phyloP scores from a whole-genome alignment of 2,797 vertebrate species.

The Capromys pilorides region DNA sequence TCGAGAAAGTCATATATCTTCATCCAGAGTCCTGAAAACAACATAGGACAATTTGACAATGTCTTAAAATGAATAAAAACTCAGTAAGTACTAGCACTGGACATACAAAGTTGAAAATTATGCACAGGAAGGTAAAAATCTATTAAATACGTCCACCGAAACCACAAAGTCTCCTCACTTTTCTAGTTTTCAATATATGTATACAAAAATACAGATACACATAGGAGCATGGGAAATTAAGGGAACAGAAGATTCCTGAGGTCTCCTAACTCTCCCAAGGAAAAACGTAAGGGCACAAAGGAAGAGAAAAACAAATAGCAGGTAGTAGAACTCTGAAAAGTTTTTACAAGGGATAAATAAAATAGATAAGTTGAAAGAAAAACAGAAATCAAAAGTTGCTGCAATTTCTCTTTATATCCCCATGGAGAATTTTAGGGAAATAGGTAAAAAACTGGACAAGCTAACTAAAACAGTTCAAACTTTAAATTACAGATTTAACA shows the following conservation, averaged over 20 bases:
- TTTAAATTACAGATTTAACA: not conserved
- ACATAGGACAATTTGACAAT: not conserved
- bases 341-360: not conserved
- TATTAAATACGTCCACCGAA: not conserved
- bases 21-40: constrained; percentile 7
- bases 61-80: constrained; percentile 12
- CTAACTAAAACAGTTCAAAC: not conserved
- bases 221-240: not conserved
- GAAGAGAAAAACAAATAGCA: not conserved
- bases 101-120: not conserved
- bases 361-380: not conserved
- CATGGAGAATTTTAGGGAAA: not conserved
- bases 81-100: not conserved
- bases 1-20: not conserved
- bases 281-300: not conserved
- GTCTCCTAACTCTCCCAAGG: not conserved
- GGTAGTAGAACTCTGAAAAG: not conserved
- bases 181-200: not conserved
- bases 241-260: not conserved
- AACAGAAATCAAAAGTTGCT: not conserved
- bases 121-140: not conserved
- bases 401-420: not conserved
- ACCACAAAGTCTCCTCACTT: not conserved
- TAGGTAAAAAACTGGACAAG: not conserved
- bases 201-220: not conserved